Evolutionary conservation across 2,113 vertebrate species (phyloP).

Genomic region (Leucoraja erinaceus): DNA sequence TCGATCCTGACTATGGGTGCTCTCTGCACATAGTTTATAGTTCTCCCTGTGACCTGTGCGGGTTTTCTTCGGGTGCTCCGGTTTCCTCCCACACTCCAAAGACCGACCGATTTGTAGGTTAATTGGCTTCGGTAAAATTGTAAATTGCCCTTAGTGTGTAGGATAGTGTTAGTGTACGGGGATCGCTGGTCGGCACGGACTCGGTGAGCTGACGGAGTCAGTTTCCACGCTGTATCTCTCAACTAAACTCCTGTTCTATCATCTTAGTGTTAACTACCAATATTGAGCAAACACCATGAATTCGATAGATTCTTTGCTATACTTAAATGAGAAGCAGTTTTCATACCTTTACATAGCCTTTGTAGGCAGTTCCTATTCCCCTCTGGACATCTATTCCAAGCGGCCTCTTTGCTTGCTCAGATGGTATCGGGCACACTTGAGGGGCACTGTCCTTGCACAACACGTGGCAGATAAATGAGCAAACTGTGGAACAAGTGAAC

Average conservation of each 20-base stretch:
- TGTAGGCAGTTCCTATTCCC: constrained; percentile 93
- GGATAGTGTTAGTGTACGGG: too few relatives aligned
- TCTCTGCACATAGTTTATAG: too few relatives aligned
- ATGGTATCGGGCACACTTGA: constrained; percentile 86
- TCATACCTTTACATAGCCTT: constrained; percentile 88
- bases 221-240: too few relatives aligned
- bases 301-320: background rate
- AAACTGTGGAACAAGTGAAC: constrained; percentile 64
- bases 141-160: too few relatives aligned
- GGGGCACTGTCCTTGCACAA: constrained; percentile 88
- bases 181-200: too few relatives aligned
- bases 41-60: too few relatives aligned
- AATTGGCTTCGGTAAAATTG: too few relatives aligned
- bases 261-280: background rate
- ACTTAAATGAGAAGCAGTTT: background rate
- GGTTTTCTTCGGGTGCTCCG: too few relatives aligned
- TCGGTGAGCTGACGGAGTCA: too few relatives aligned
- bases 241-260: background rate
- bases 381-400: constrained; percentile 91
- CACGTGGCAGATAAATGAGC: constrained; percentile 88
- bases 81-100: too few relatives aligned
- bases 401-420: constrained; percentile 87
- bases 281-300: background rate
- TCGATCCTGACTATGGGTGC: too few relatives aligned
- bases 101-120: too few relatives aligned